These are phyloP conservation scores for Anthophora plumipes DNA, from an alignment of 2,888 invertebrate genomes.

Conservation along the genomic window DNA sequence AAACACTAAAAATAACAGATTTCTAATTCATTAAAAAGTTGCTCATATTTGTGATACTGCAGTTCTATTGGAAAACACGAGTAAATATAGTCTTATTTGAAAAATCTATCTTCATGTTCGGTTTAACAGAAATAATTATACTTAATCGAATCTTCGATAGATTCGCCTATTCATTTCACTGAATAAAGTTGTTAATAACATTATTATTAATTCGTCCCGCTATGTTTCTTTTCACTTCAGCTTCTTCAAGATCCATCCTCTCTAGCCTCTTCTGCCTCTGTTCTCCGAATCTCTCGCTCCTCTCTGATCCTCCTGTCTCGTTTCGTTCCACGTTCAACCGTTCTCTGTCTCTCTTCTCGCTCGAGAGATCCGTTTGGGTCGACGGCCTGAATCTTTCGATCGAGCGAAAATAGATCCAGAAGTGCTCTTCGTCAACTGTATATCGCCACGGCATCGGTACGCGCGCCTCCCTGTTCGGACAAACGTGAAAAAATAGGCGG, in stretches of 20 bases:
- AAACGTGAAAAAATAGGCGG: constrained; percentile 45
- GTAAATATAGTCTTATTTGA: too few species aligned
- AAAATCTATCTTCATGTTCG: too few species aligned
- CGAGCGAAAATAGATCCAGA: constrained; percentile 74
- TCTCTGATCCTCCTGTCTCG: constrained; percentile 26
- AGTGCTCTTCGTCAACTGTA: constrained; percentile 72
- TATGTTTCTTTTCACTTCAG: constrained; percentile 3
- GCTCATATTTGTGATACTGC: too few species aligned
- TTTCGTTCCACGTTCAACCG: not conserved
- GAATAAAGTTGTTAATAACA: not conserved
- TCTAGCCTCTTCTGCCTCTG: constrained; percentile 34
- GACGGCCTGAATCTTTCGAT: constrained; percentile 74
- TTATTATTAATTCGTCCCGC: not conserved
- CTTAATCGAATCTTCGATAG: not conserved
- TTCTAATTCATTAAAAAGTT: too few species aligned
- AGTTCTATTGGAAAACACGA: too few species aligned
- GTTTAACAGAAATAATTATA: too few species aligned
- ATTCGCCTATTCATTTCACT: not conserved
- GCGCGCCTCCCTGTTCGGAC: constrained; percentile 43
- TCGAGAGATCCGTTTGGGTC: constrained; percentile 72
- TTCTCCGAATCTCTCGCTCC: constrained; percentile 47
- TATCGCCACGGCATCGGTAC: constrained; percentile 64
- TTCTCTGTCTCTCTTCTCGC: constrained; percentile 40
- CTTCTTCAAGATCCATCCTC: constrained; percentile 19
- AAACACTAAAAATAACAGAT: too few species aligned